Conservation (phyloP, 1,140 invertebrate species). For the Oncopeltus fasciatus region DNA sequence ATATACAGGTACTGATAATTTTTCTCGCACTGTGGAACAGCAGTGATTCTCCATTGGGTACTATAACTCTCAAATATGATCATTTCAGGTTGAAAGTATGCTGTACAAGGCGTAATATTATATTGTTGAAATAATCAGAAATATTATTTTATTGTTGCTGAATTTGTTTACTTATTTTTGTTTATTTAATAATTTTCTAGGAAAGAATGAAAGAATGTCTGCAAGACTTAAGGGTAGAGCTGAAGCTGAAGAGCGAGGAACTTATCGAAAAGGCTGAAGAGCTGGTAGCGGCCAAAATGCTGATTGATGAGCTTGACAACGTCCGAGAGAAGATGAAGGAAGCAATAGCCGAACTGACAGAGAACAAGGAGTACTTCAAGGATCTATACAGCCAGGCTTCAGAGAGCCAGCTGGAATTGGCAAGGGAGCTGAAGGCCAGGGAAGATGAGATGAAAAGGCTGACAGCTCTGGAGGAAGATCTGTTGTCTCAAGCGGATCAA, state of each 20-base stretch:
- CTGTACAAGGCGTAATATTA: no score
- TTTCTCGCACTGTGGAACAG: no score
- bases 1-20: no score
- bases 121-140: no score
- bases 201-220: conserved; percentile 26
- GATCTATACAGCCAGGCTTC: conserved; percentile 4
- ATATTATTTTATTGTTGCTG: no score
- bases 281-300: conserved; percentile 10
- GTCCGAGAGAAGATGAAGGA: conserved; percentile 26
- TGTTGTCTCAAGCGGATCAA: not conserved
- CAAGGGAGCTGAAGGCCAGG: not conserved
- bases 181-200: no score
- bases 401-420: not conserved
- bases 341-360: conserved; percentile 24
- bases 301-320: conserved; percentile 23
- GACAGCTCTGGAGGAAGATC: not conserved
- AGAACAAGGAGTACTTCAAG: conserved; percentile 23
- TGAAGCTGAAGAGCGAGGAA: conserved; percentile 26
- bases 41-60: no score
- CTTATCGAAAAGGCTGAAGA: conserved; percentile 27
- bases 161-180: no score
- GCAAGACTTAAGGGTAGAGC: conserved; percentile 24
- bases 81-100: no score
- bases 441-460: conserved; percentile 5
- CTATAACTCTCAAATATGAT: no score